Evolutionary conservation across 2,797 vertebrate genomes (phyloP), one percentile per base, ranked within the genome.

Genomic region (Premnoplex brunnescens): DNA sequence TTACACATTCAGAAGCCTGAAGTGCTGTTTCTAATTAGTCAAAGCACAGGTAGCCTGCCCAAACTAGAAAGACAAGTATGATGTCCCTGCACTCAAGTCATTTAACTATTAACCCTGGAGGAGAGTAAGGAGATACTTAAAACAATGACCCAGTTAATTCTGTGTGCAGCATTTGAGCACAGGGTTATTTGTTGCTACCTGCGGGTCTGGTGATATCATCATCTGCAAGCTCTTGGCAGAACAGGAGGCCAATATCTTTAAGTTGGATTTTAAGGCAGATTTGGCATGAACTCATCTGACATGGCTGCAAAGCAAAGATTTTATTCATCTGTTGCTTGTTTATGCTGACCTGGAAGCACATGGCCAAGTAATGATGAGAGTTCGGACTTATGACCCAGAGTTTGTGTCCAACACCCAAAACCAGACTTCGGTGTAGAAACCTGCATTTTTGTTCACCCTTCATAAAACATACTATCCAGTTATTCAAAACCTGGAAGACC

Each of bases 111-210:
- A 97, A 96, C 92, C 89, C 92, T 66, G 82, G 48, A 96, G 89
- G 91, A 94, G 91, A 84, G 48, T 62, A 86, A 88, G 85, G 66
- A 93, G 91, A 88, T 93, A 83, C n/a, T 66, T 85, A 52, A 83
- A 93, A 95, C 93, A 96, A 93, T 92, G 82, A 94, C 82, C 84
- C 68, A 92, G 88, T 96, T 96, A 96, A 91, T 94, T 92, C 87
- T 66, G 46, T 15, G 0, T 20, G 75, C 51, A 83, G 81, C 1
- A 3, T 60, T 87, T 56, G 46, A 94, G 87, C 2, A 1, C n/a
- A 20, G 30, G 28, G 68, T 89, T 92, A 87, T 96, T 96, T 96
- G 93, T 94, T 92, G 86, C 72, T 96, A 89, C 90, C 91, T 93
- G 34, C 9, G 19, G 78, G 66, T 88, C 82, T 85, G 72, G 27